Evolutionary conservation across 1,140 invertebrate genomes (phyloP).

Genomic region (Lepidurus couesii): DNA sequence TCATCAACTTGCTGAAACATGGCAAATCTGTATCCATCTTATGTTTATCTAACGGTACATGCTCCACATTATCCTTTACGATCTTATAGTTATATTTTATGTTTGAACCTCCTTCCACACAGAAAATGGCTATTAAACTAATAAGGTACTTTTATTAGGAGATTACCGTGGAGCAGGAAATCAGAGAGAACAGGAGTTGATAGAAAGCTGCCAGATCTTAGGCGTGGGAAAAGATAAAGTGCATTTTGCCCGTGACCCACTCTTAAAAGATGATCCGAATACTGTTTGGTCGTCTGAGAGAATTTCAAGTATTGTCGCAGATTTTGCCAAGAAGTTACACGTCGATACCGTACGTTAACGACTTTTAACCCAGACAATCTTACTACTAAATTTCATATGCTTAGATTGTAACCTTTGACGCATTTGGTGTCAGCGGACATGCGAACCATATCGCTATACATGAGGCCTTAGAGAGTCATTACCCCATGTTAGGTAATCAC

Average conservation of each 20-base stretch:
- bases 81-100: background rate
- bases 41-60: conserved; percentile 25
- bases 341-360: conserved; percentile 58
- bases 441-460: conserved; percentile 80
- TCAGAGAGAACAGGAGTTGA: conserved; percentile 67
- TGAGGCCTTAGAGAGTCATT: conserved; percentile 48
- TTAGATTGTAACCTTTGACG: conserved; percentile 81
- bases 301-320: conserved; percentile 63
- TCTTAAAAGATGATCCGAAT: conserved; percentile 67
- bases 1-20: conserved; percentile 25
- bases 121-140: background rate
- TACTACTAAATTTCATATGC: conserved; percentile 33
- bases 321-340: conserved; percentile 63
- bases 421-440: conserved; percentile 80
- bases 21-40: conserved; percentile 23
- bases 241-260: conserved; percentile 51
- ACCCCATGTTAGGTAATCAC: conserved; percentile 25
- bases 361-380: background rate
- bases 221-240: conserved; percentile 60
- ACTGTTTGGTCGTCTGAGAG: conserved; percentile 67
- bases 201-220: conserved; percentile 64
- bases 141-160: conserved; percentile 55
- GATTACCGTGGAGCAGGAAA: conserved; percentile 63
- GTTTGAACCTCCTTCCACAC: background rate
- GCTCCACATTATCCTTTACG: background rate